phyloP scores from a whole-genome alignment of 2,113 vertebrate genomes.

The Noturus placidus region DNA sequence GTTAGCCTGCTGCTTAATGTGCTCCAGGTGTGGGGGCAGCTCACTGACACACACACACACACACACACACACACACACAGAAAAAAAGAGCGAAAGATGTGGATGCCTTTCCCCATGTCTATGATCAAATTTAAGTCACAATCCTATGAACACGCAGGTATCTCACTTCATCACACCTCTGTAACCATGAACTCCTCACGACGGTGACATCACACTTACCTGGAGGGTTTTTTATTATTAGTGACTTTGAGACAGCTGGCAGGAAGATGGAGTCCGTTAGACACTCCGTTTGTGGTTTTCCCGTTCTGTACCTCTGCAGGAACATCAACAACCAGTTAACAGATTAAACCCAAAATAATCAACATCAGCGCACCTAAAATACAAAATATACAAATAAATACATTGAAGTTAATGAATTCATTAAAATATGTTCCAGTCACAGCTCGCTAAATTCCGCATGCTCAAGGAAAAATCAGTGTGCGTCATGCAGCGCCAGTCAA shows the following conservation, averaged over 20 bases:
- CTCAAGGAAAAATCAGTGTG: neutral
- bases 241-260: conserved; percentile 83
- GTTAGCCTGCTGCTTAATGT: conserved; percentile 93
- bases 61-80: conserved; percentile 11
- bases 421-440: neutral
- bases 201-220: conserved; percentile 75
- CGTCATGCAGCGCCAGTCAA: neutral
- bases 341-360: neutral
- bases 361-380: neutral
- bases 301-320: conserved; percentile 87
- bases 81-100: neutral
- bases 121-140: neutral
- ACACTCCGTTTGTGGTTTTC: conserved; percentile 88
- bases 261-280: conserved; percentile 88
- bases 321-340: neutral
- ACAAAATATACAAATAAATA: neutral
- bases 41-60: conserved; percentile 75
- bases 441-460: neutral
- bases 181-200: neutral
- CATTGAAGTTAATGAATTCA: neutral
- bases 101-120: neutral
- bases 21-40: conserved; percentile 88
- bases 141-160: neutral
- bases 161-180: neutral
- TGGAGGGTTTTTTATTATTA: conserved; percentile 69